phyloP scores from a whole-genome alignment of 1,140 invertebrate species.

The Rhyzopertha dominica region DNA sequence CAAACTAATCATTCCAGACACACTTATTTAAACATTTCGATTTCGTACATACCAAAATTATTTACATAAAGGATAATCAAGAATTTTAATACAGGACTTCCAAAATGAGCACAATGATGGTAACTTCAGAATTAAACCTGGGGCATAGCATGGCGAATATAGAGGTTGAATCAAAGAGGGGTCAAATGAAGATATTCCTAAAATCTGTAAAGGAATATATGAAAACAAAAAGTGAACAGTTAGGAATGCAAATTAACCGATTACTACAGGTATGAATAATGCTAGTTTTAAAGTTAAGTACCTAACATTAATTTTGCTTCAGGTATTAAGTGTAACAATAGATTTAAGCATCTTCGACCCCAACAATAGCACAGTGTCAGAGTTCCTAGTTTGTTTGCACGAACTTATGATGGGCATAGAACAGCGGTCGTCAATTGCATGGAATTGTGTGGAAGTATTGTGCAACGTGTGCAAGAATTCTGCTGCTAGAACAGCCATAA shows the following conservation, averaged over 20 bases:
- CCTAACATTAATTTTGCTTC: slow-evolving; percentile 15
- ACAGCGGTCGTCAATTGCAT: slow-evolving; percentile 42
- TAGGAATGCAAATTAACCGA: slow-evolving; percentile 45
- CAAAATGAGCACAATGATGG: no score
- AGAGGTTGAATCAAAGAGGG: no score
- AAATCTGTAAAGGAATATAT: slow-evolving; percentile 44
- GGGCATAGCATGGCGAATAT: no score
- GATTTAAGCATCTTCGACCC: slow-evolving; percentile 54
- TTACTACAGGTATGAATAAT: slow-evolving; percentile 46
- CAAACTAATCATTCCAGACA: no score
- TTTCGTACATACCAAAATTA: no score
- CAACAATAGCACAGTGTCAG: slow-evolving; percentile 43
- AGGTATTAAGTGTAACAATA: slow-evolving; percentile 48
- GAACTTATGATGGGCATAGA: slow-evolving; percentile 44
- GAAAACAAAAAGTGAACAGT: slow-evolving; percentile 46
- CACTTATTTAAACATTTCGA: no score
- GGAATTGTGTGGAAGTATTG: slow-evolving; percentile 59
- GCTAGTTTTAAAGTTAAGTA: slow-evolving; percentile 10
- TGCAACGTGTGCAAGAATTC: slow-evolving; percentile 56
- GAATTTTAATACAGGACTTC: no score
- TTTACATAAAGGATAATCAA: no score
- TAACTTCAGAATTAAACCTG: no score
- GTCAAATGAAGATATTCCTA: slow-evolving; percentile 48
- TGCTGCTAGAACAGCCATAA: slow-evolving; percentile 54
- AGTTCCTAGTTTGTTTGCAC: slow-evolving; percentile 54